A percentile compares a stretch with the other conserved stretches of the same genome.
phyloP scores from a whole-genome alignment of 1,140 invertebrate genomes.

The Rhyzopertha dominica region DNA sequence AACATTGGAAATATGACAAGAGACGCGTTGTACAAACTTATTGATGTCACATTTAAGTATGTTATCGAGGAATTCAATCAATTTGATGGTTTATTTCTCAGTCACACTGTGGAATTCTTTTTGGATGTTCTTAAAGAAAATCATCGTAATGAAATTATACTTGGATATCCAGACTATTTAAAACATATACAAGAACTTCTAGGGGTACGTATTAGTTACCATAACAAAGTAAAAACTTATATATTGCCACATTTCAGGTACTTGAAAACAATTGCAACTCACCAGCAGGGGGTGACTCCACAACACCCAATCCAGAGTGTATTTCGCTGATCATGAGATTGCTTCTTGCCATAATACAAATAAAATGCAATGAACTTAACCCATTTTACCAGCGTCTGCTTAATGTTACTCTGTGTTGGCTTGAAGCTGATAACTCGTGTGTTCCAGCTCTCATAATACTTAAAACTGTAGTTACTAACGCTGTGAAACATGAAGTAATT shows the following conservation, averaged over 20 bases:
- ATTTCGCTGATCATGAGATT: conserved; percentile 50
- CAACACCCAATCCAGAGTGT: conserved; percentile 46
- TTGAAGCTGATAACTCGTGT: conserved; percentile 37
- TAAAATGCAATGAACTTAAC: conserved; percentile 43
- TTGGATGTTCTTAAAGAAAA: conserved; percentile 44
- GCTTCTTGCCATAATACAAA: conserved; percentile 46
- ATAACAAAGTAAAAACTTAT: no score
- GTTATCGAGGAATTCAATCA: conserved; percentile 47
- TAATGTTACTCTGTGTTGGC: conserved; percentile 46
- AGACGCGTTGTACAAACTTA: conserved; percentile 49
- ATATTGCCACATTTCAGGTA: conserved; percentile 38
- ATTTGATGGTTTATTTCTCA: conserved; percentile 47
- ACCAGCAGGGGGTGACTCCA: conserved; percentile 30
- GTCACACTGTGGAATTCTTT: conserved; percentile 55
- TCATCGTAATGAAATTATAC: conserved; percentile 14
- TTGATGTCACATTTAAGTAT: conserved; percentile 48
- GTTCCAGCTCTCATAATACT: conserved; percentile 34
- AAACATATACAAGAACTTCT: conserved; percentile 24
- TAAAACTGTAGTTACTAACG: conserved; percentile 28
- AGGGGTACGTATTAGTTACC: no score
- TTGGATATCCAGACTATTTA: conserved; percentile 19
- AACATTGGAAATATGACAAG: conserved; percentile 49
- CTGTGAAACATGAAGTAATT: conserved; percentile 21
- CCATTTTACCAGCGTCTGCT: conserved; percentile 45
- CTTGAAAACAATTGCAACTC: conserved; percentile 38